Evolutionary conservation across 2,888 invertebrate genomes (phyloP).

Genomic region (Mimas tiliae): DNA sequence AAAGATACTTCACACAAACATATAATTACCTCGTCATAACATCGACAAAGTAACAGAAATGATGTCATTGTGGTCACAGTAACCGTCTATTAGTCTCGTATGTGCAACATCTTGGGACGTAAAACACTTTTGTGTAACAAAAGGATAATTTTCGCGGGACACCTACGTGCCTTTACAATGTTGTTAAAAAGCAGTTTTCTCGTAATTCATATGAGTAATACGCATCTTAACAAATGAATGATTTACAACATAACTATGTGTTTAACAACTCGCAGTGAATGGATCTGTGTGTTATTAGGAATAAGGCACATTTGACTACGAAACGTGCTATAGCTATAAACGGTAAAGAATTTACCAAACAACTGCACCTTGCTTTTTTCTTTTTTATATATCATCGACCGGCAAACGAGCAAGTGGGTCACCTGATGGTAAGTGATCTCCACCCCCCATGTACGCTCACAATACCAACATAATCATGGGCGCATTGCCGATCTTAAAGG

Average conservation of each 20-base stretch:
- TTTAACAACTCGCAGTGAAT: neutral
- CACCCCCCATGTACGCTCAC: no score
- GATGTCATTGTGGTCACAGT: conserved; percentile 8
- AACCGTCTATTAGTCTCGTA: conserved; percentile 1
- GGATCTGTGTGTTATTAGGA: neutral
- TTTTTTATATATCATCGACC: no score
- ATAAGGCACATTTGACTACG: neutral
- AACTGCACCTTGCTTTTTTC: no score
- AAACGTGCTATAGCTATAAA: neutral
- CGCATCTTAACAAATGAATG: conserved; percentile 22
- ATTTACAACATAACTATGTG: conserved; percentile 9
- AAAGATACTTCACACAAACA: neutral
- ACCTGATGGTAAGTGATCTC: no score
- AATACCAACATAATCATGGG: no score
- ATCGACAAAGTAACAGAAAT: conserved; percentile 19
- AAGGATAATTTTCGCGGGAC: conserved; percentile 9
- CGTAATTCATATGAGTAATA: conserved; percentile 12
- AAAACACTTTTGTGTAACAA: conserved; percentile 21
- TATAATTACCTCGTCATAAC: conserved; percentile 14
- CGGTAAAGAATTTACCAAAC: neutral
- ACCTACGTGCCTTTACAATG: conserved; percentile 12
- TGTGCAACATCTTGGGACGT: conserved; percentile 11
- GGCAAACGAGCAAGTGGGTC: no score
- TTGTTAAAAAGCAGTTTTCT: conserved; percentile 16
- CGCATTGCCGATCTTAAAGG: no score